Evolutionary conservation across 2,888 invertebrate species (phyloP).

Genomic region (Sabellastarte sp.): DNA sequence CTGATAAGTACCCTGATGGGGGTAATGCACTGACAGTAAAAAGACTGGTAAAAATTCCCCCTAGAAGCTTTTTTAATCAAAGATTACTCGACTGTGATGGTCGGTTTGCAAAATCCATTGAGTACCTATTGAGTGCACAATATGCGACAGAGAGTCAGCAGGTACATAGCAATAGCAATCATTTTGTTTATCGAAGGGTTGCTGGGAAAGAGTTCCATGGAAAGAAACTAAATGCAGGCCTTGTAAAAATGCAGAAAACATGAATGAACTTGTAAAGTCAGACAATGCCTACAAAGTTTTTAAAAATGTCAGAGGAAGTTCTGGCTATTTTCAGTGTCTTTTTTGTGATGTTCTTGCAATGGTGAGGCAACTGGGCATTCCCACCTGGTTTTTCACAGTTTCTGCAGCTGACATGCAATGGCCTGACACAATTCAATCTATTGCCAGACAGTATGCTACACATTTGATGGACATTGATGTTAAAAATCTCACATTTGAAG

Average conservation of each 20-base stretch:
- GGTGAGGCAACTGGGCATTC: no score
- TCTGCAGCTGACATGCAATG: slow-evolving; percentile 1
- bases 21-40: neutral
- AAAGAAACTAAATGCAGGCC: neutral
- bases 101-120: neutral
- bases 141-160: neutral
- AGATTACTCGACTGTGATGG: neutral
- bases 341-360: neutral
- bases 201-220: no score
- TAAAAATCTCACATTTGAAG: neutral
- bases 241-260: neutral
- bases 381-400: neutral
- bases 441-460: neutral
- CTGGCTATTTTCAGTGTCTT: neutral
- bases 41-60: neutral
- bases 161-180: neutral
- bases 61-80: neutral
- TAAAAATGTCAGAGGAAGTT: neutral
- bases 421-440: no score
- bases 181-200: neutral
- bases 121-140: neutral
- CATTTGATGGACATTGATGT: neutral
- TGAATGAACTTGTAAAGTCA: neutral
- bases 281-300: slow-evolving; percentile 1
- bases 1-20: neutral